A percentile compares a stretch with the other conserved stretches of the same genome.
Conservation (phyloP, 2,797 vertebrate genomes). For the Zalophus californianus region DNA sequence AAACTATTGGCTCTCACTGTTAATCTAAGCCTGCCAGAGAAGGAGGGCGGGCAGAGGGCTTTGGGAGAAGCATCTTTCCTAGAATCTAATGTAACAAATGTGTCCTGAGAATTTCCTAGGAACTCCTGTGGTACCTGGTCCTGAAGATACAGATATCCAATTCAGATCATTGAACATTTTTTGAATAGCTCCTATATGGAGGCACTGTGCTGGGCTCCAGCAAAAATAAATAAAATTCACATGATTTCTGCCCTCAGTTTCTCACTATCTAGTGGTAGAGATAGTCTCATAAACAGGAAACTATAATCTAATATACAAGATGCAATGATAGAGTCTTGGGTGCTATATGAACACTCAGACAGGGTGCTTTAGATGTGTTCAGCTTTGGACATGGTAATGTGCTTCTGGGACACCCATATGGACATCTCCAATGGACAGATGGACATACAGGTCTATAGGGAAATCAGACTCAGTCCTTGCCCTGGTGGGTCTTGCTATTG, state of each 20-base stretch:
- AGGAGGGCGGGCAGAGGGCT: constrained; percentile 44
- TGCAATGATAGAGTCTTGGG: neutral
- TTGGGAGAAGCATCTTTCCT: constrained; percentile 32
- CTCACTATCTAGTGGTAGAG: neutral
- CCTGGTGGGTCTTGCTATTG: neutral
- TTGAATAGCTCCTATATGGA: neutral
- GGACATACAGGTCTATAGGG: neutral
- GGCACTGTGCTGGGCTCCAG: neutral
- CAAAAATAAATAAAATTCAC: neutral
- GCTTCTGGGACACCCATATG: neutral
- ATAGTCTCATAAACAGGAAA: neutral
- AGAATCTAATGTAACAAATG: neutral
- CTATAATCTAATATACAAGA: neutral
- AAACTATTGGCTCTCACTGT: constrained; percentile 69
- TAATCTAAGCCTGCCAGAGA: constrained; percentile 46
- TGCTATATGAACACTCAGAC: neutral
- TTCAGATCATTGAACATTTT: neutral
- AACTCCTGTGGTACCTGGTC: neutral
- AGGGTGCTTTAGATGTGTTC: neutral
- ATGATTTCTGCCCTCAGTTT: neutral
- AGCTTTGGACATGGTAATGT: neutral
- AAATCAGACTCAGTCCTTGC: neutral
- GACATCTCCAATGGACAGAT: neutral
- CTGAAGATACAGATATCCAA: neutral
- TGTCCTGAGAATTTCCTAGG: neutral